A percentile compares a stretch with the other conserved stretches of the same genome.
These are phyloP conservation scores for Drosophila antonietae DNA, from an alignment of 2,888 invertebrate species.

Conservation along the genomic window DNA sequence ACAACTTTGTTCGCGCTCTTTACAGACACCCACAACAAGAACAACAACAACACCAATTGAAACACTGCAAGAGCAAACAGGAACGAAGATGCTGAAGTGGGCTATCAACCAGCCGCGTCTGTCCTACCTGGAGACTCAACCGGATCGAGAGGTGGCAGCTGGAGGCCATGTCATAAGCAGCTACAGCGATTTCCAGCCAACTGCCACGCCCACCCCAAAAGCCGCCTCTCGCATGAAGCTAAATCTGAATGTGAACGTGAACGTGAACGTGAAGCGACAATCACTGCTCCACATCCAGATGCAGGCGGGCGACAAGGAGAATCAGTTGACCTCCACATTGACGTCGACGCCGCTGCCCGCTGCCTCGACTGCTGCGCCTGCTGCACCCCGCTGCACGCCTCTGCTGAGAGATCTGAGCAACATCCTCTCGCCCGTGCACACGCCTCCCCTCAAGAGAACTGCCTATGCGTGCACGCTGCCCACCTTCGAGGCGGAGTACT, in stretches of 20 bases:
- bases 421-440: slow-evolving; percentile 61
- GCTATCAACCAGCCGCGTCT: slow-evolving; percentile 82
- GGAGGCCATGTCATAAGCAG: slow-evolving; percentile 6
- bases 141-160: not conserved
- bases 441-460: slow-evolving; percentile 8
- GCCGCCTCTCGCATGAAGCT: slow-evolving; percentile 3
- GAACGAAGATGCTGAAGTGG: slow-evolving; percentile 82
- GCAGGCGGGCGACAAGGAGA: slow-evolving; percentile 57
- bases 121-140: slow-evolving; percentile 65
- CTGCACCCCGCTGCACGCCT: slow-evolving; percentile 28
- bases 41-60: not conserved
- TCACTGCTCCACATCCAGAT: slow-evolving; percentile 30
- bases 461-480: slow-evolving; percentile 80
- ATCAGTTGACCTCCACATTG: slow-evolving; percentile 76
- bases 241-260: slow-evolving; percentile 29
- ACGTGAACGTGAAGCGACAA: slow-evolving; percentile 39
- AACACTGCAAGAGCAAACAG: not conserved
- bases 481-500: slow-evolving; percentile 84
- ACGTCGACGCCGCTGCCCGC: slow-evolving; percentile 79
- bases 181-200: slow-evolving; percentile 31
- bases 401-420: slow-evolving; percentile 80
- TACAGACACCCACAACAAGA: slow-evolving; percentile 48
- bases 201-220: slow-evolving; percentile 9
- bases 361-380: not conserved
- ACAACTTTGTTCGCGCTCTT: slow-evolving; percentile 43